A percentile compares a stretch with the other conserved stretches of the same genome.
Evolutionary conservation across 2,113 vertebrate species (phyloP).

Genomic region (Dicentrarchus labrax): DNA sequence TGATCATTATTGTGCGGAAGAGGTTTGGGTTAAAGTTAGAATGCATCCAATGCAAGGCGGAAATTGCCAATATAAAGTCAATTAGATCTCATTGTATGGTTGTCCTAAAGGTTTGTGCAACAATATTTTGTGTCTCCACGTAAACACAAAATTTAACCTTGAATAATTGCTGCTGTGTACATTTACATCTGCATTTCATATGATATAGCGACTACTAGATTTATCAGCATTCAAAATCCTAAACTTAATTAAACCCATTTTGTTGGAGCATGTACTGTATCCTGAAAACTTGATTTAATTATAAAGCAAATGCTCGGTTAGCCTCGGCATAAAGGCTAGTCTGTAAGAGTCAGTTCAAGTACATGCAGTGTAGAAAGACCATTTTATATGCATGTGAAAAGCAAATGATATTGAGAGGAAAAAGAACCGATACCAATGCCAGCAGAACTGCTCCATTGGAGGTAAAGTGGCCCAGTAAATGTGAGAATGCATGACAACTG

Average conservation of each 20-base stretch:
- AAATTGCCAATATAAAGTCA: not conserved
- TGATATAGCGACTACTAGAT: not conserved
- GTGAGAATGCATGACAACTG: conserved; percentile 3
- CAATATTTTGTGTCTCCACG: not conserved
- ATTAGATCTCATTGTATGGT: not conserved
- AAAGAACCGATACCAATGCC: not conserved
- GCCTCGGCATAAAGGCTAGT: not conserved
- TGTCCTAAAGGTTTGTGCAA: not conserved
- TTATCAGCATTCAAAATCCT: not conserved
- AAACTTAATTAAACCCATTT: not conserved
- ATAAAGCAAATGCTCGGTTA: not conserved
- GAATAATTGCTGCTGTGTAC: not conserved
- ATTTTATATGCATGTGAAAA: not conserved
- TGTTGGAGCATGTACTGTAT: not conserved
- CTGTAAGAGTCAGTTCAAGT: not conserved
- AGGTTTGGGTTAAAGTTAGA: conserved; percentile 19
- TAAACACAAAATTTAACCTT: not conserved
- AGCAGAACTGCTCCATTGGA: not conserved
- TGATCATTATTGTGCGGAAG: not conserved
- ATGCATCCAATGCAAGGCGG: not conserved
- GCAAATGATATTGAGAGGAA: conserved; percentile 4
- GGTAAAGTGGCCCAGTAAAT: not conserved
- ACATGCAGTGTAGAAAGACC: not conserved
- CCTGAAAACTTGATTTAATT: not conserved
- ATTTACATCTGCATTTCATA: not conserved